A percentile compares a stretch with the other conserved stretches of the same genome.
phyloP scores from a whole-genome alignment of 2,888 invertebrate species.

The Raillietiella orientalis region DNA sequence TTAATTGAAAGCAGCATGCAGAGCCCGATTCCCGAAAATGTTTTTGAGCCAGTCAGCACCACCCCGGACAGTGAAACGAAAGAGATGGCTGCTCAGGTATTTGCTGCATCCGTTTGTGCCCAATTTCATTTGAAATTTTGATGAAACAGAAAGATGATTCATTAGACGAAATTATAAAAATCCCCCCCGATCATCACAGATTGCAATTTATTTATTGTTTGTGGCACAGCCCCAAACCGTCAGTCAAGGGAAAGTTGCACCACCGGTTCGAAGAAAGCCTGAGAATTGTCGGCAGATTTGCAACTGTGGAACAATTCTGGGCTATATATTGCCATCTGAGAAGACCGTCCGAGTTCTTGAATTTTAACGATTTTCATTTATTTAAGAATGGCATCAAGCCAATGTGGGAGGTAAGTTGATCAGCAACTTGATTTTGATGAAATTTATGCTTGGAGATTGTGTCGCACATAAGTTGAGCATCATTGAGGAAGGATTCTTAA shows the following conservation, averaged over 20 bases:
- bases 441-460: background rate
- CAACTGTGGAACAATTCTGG: conserved; percentile 94
- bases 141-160: too few relatives aligned
- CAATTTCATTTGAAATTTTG: too few relatives aligned
- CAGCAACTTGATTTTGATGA: background rate
- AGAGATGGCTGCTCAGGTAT: too few relatives aligned
- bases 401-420: conserved; percentile 58
- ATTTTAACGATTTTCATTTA: conserved; percentile 71
- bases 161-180: too few relatives aligned
- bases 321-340: conserved; percentile 66
- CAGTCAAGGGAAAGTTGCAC: conserved; percentile 19
- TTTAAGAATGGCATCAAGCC: conserved; percentile 96
- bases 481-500: background rate
- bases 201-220: conserved; percentile 75
- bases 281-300: conserved; percentile 55
- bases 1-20: too few relatives aligned
- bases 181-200: conserved; percentile 57
- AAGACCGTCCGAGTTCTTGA: conserved; percentile 57
- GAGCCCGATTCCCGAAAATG: too few relatives aligned
- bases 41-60: too few relatives aligned
- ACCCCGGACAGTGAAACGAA: too few relatives aligned
- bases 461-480: background rate
- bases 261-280: conserved; percentile 39
- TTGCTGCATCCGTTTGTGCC: too few relatives aligned
- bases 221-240: conserved; percentile 40